Conservation (phyloP, 2,797 vertebrate species). For the Synanceia verrucosa region DNA sequence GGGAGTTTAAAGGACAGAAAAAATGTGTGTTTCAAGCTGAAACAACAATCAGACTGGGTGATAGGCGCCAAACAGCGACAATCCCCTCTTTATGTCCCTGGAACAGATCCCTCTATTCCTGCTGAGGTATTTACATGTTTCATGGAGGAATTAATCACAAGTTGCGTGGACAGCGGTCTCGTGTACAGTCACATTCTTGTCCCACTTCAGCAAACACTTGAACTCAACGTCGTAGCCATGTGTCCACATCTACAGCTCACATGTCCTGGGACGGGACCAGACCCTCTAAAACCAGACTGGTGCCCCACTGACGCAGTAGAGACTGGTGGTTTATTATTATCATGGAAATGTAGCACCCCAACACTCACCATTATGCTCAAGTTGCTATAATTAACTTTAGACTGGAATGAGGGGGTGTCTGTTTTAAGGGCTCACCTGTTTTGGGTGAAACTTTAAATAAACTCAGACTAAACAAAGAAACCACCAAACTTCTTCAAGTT, state of each 20-base stretch:
- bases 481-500: no score
- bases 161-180: conserved; percentile 65
- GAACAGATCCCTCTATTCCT: conserved; percentile 73
- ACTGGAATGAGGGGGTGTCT: no score
- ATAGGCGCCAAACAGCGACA: conserved; percentile 67
- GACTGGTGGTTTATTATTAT: background rate
- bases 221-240: conserved; percentile 34
- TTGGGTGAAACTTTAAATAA: no score
- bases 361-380: no score
- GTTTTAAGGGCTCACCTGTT: no score
- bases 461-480: no score
- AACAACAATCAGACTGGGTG: conserved; percentile 42
- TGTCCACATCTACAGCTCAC: conserved; percentile 23
- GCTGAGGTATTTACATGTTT: conserved; percentile 79
- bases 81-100: conserved; percentile 77
- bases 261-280: background rate
- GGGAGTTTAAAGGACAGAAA: conserved; percentile 19
- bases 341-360: background rate
- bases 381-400: no score
- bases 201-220: conserved; percentile 65
- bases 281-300: background rate
- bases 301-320: background rate
- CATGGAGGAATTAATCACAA: conserved; percentile 81
- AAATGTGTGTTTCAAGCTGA: conserved; percentile 46
- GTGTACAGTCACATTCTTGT: conserved; percentile 74